Evolutionary conservation across 1,140 invertebrate genomes (phyloP), one percentile per base, ranked within the genome.

Genomic region (Drosophila punjabiensis): DNA sequence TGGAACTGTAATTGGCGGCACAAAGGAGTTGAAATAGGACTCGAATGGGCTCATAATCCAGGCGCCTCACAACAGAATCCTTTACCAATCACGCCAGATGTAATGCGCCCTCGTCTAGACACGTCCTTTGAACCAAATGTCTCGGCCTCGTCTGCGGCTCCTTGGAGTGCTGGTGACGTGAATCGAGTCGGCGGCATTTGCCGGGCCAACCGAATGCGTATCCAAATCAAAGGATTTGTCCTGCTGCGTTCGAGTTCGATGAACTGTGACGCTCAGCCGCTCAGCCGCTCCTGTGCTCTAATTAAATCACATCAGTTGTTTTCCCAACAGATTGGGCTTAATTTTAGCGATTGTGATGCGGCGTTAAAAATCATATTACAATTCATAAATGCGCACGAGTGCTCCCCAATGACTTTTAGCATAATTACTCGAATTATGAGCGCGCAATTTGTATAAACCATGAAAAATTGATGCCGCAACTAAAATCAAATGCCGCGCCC

Each of bases 401-500:
- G 70, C 60, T 79, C 48, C 68, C 68, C 45, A 61, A 61, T 62
- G 60, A 45, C 41, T 62, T 65, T 80, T 64, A 76, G 61, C 53
- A 66, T 78, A 78, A 81, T 80, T 83, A 80, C 50, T 47, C 35
- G 52, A 52, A 84, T 81, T 74, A 67, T 69, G 56, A 68, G 37
- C 24, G 33, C 24, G 13, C 41, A 79, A 76, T 75, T 75, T 61
- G 50, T 39, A 76, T 52, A 18, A 62, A 63, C 64, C 69, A 83
- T 88, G 62, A 78, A 71, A 77, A 64, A 77, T 88, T 83, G 64
- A 88, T 75, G 84, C 41, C 32, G 60, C 67, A 70, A 76, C 81
- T 83, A 87, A 87, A 80, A 56, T 53, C 70, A 59, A 68, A 76
- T 73, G 70, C 56, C 62, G 30, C 53, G 62, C 62, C 55, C 65